Percentiles rank a stretch among this genome's conserved stretches.
Conservation (phyloP, 2,797 vertebrate species). For the Danio jaintianensis region DNA sequence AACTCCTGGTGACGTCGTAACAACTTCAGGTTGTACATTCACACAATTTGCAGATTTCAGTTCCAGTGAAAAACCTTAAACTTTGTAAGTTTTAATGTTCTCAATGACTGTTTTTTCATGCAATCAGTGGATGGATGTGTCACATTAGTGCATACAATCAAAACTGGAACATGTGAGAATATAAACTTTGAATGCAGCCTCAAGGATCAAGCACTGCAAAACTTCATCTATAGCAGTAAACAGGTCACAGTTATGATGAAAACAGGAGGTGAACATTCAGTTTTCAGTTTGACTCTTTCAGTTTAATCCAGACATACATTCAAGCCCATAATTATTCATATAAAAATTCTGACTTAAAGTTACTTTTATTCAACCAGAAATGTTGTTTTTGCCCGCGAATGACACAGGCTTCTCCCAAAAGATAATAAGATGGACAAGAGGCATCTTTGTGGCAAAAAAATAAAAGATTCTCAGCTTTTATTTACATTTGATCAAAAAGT, state of each 20-base stretch:
- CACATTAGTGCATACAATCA: neutral
- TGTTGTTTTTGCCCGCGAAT: too few relatives aligned
- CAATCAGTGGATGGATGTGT: slow-evolving; percentile 50
- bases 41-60: neutral
- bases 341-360: too few relatives aligned
- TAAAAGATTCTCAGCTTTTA: too few relatives aligned
- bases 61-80: neutral
- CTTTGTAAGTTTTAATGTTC: neutral
- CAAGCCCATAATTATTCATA: too few relatives aligned
- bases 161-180: neutral
- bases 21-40: slow-evolving; percentile 29
- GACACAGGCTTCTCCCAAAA: too few relatives aligned
- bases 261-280: neutral
- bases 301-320: too few relatives aligned
- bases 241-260: neutral
- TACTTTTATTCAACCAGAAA: too few relatives aligned
- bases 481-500: too few relatives aligned
- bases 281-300: neutral
- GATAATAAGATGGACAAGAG: too few relatives aligned
- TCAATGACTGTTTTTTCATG: slow-evolving; percentile 24
- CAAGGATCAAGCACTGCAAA: neutral
- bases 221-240: neutral
- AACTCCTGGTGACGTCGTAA: neutral
- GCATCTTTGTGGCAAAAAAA: too few relatives aligned
- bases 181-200: slow-evolving; percentile 57